Base-by-base conservation (phyloP, 2,888 invertebrate species). In the Acrobasis repandana region DNA sequence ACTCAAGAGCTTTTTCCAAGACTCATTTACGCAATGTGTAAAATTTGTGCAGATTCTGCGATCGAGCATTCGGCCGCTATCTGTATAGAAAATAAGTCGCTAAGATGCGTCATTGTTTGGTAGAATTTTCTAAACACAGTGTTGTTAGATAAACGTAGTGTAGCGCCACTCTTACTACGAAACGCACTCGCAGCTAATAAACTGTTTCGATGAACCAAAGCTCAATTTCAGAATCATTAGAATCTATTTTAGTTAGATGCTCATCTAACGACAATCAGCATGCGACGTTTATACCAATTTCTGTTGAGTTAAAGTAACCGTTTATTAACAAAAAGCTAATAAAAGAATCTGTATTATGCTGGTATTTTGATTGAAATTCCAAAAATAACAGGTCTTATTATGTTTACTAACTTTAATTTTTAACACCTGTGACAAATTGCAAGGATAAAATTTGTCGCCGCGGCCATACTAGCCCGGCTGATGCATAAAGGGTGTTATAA, bases 261-360 rank as follows among this genome's bases (percentile, higher is more conserved):
- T 54, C 71, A 71, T 72, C 15, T 59, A 59, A 59, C 52, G 28
- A 52, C 28, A 51, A 59, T 51, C 51, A 68, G 76, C 79, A 77
- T 80, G 85, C 74, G 73, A 79, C 76, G 77, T 85, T 83, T 80
- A 71, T 82, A 86, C 77, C 77, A 77, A 76, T 79, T 84, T 84
- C 70, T 77, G 76, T 84, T 81, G 77, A 79, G 79, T 86, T 84
- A 74, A 79, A 80, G 77, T 86, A 84, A 86, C 79, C 76, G 76
- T 88, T 88, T 88, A 89, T 83, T 89, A 90, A 88, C 86, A 85
- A 88, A 85, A 88, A 82, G 83, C 85, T 86, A 89, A 87, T 89
- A 87, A 90, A 89, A 81, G 65, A 75, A 80, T 79, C 73, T 75
- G 75, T 80, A 77, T 78, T 76, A 78, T 61, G 61, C 61, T 59